Evolutionary conservation across 2,797 vertebrate species (phyloP), one percentile per base, ranked within the genome.

Genomic region (Clarias fuscus): DNA sequence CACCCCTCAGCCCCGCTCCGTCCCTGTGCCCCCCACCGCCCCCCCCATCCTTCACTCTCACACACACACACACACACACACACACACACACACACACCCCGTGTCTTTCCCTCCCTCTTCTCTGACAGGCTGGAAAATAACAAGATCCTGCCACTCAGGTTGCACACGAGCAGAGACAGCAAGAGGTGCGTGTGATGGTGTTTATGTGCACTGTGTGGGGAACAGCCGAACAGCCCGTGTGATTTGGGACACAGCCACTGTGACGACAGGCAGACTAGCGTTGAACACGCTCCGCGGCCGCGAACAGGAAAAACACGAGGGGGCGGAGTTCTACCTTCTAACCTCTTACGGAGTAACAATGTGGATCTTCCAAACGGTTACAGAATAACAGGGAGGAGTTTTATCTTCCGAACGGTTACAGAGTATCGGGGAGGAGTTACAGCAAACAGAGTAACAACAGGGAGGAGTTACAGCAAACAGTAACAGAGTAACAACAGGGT

Each of bases 91-190:
- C 30, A 30, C 30, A 30, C 30, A 30, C 33, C 56, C 67, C 37
- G 13, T 2, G 20, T 72, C 82, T 30, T 27, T 62, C 53, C 58
- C 68, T 62, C 56, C 58, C 82, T 73, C 68, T 33, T 59, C 75
- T 86, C 85, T 90, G 87, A 90, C 84, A 77, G 53, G 1, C 75
- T 62, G 24, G 62, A 82, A 48, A 33, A 83, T 83, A 83, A 83
- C 67, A 68, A 71, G 67, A 22, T 58, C 48, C 53, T 53, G n/a
- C 18, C 43, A 61, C 79, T 27, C 77, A 40, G 27, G 6, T 40
- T 43, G 78, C 17, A 24, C 18, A 22, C 3, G 0, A 33, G 17
- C 77, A 64, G 59, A 61, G 18, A 59, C 30, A 80, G 61, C 8
- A 43, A 15, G 43, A 1, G 59, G 4, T 15, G 58, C 4, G 1